Base-by-base conservation (phyloP, 2,888 invertebrate genomes). In the Volucella bombylans region DNA sequence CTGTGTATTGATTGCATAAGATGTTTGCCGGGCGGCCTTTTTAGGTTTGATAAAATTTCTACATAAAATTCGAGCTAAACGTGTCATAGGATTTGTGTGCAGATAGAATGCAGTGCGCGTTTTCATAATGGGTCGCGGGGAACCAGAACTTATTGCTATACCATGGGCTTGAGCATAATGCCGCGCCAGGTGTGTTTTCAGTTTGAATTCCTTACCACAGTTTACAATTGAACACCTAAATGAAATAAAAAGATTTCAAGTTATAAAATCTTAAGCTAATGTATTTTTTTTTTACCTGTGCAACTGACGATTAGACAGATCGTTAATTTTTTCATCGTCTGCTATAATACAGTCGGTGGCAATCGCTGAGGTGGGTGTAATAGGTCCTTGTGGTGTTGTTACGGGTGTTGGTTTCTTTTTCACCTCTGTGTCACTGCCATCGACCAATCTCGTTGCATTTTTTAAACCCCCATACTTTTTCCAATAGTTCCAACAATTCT, bases 401-500 rank as follows among this genome's bases (percentile, higher is more conserved):
- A 68, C 65, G 83, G 68, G 61, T 9, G 83, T 80, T 4, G 87
- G 72, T 91, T 90, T 93, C 86, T 93, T 93, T 82, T 92, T 92
- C 61, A 88, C 82, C 43, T 91, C 91, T 61, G 88, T 88, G 72
- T 93, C 93, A 86, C 91, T 92, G 65, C 92, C 92, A 47, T 92
- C 92, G 57, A 93, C 61, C 64, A 89, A 92, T 87, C 93, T 92
- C 49, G 93, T 94, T n/a, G 94, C 93, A 88, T 95, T 95, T 93
- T 98, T 98, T 67, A 99, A 94, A 82, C 99, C 99, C 77, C 99
- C 99, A 92, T 98, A 98, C 92, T 98, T 98, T 92, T 99, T 99
- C 99, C 99, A 99, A 92, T 98, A 98, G 86, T 94, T 94, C 98
- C 98, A 99, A 92, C 99, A 99, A 14, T 94, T 93, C 89, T 96